Evolutionary conservation across 2,113 vertebrate species (phyloP), one percentile per base, ranked within the genome.

Genomic region (Epinephelus lanceolatus): DNA sequence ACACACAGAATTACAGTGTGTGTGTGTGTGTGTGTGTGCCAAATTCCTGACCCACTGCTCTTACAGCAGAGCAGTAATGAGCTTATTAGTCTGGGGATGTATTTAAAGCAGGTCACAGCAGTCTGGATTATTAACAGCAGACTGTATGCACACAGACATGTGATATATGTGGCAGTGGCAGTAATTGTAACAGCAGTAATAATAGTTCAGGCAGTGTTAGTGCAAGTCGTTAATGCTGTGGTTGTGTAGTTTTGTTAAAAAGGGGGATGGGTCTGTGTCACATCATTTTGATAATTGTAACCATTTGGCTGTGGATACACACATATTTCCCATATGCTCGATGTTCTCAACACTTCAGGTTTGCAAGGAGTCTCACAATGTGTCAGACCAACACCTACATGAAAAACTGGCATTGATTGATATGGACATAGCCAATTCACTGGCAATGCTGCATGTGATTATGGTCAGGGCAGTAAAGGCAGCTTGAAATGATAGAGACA

Each of bases 31-130:
- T 49, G 53, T 23, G 61, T 74, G 55, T 78, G 33, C 33, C 78
- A 59, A 40, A 49, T 37, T 61, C 72, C 62, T 85, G 79, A 84
- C 77, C 69, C 68, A 77, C 52, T 77, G 83, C 71, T 79, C 75
- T 77, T 37, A 86, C 68, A 79, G 57, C 63, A 53, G 14, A 77
- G 62, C 67, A 40, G 56, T 87, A 90, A 89, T 87, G 80, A 80
- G 78, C 83, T 79, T 91, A 87, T 89, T 84, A 80, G 87, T 90
- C 66, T 83, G 72, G 71, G 66, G 79, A 80, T 85, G 62, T 81
- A 78, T 79, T 83, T 81, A 62, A 88, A 88, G 65, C 68, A 69
- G 79, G 79, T 83, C 81, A 85, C 61, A 83, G 74, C 76, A 68
- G 81, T 78, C 86, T 66, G 81, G 56, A 69, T 83, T 85, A 83